Evolutionary conservation across 92 coral and sea anemone species (phyloP).

Genomic region (Phymanthus crucifer): DNA sequence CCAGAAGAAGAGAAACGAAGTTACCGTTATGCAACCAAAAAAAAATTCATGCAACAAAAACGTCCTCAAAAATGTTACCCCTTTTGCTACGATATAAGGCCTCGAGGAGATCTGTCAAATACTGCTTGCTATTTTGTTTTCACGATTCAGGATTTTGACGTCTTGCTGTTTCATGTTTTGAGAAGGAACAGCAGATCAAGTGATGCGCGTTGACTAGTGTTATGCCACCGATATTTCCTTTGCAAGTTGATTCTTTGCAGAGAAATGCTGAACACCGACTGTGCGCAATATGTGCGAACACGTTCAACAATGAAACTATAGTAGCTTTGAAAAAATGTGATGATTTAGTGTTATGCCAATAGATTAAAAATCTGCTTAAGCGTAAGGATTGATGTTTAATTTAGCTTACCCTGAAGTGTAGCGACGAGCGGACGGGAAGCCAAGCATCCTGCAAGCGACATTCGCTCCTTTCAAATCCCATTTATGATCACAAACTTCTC

Average conservation of each 20-base stretch:
- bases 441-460: conserved; percentile 84
- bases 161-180: not conserved
- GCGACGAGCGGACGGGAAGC: conserved; percentile 74
- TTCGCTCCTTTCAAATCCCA: conserved; percentile 74
- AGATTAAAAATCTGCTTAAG: not conserved
- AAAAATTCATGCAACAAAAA: not conserved
- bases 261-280: not conserved
- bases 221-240: conserved; percentile 1
- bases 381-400: not conserved
- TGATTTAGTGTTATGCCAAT: no score
- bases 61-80: not conserved
- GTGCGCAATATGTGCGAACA: no score
- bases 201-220: no score
- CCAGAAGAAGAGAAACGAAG: not conserved
- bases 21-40: not conserved
- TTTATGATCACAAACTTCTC: conserved; percentile 79
- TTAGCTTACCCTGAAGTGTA: conserved; percentile 64
- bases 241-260: not conserved
- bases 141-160: no score
- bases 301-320: no score
- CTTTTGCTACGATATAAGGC: not conserved
- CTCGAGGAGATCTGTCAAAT: not conserved
- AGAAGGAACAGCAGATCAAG: not conserved
- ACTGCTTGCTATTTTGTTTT: no score
- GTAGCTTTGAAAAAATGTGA: no score